Evolutionary conservation across 2,113 vertebrate genomes (phyloP), one percentile per base, ranked within the genome.

Genomic region (Hyperopisus bebe): DNA sequence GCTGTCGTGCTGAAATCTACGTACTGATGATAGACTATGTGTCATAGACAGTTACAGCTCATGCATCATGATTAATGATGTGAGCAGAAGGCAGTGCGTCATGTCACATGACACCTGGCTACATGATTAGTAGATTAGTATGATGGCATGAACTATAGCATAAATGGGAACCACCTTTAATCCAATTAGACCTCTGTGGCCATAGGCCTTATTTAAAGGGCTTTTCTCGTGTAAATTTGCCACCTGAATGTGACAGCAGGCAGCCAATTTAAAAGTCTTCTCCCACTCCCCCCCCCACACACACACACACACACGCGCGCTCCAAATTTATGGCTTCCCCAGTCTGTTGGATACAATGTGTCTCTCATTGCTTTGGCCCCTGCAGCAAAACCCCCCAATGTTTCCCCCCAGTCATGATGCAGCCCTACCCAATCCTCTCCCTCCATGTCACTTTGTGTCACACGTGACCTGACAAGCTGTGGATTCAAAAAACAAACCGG

Each of bases 171-270:
- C 48, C 77, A n/a, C 48, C 77, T 89, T 87, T 87, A 87, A 87
- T 90, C 27, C 46, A 90, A 48, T 87, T 74, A 74, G 58, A 46
- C 83, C 35, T 85, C 58, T 42, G 35, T 80, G 62, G 62, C 70
- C n/a, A 62, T 15, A 47, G 31, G 46, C 70, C 62, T 55, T 17
- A 87, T 87, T 87, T 90, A 51, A 90, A 86, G 46, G 35, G 62
- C 85, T 87, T 80, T 87, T 90, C 85, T 87, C 48, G 77, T 90
- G 89, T 74, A 90, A 80, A 90, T 90, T 19, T 48, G 8, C 74
- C 85, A 9, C 62, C 85, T 87, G 84, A 90, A 80, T 90, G 84
- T 51, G 46, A 90, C 85, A 42, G 89, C 85, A 87, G 66, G 89
- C 24, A 62, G 46, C 47, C 7, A 17, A 55, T 21, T 90, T 47